Percentiles rank a stretch among this genome's conserved stretches.
Conservation (phyloP, 2,113 vertebrate genomes). For the Helogale parvula region DNA sequence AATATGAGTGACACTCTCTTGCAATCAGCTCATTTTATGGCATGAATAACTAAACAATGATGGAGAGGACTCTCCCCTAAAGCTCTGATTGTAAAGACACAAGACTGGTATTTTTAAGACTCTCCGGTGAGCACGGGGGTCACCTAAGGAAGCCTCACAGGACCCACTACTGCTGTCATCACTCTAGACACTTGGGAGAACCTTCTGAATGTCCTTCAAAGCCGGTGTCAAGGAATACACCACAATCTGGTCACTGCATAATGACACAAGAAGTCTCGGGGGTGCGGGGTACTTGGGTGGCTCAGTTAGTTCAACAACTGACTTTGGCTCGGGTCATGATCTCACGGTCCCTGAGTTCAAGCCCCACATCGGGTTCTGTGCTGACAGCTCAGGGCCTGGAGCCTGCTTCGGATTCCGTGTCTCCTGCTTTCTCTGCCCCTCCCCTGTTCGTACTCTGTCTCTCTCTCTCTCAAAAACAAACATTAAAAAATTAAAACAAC, state of each 20-base stretch:
- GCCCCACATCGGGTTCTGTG: too few relatives aligned
- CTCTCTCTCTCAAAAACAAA: too few relatives aligned
- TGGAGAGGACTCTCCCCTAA: neutral
- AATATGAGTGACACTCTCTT: neutral
- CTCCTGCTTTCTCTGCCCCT: too few relatives aligned
- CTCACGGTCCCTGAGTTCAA: too few relatives aligned
- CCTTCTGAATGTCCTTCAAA: neutral
- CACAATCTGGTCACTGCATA: neutral
- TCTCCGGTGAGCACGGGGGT: neutral
- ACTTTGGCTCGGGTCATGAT: too few relatives aligned
- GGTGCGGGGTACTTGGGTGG: too few relatives aligned
- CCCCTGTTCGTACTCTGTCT: too few relatives aligned
- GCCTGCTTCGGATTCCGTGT: too few relatives aligned
- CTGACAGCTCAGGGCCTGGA: too few relatives aligned
- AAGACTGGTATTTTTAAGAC: neutral
- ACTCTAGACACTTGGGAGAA: neutral
- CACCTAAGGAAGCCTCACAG: neutral
- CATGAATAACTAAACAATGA: neutral
- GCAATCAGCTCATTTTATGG: neutral
- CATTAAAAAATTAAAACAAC: too few relatives aligned
- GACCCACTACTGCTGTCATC: neutral
- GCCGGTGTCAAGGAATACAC: neutral
- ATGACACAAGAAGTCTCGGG: neutral
- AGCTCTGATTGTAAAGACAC: neutral
- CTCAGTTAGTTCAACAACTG: too few relatives aligned